These are phyloP conservation scores for Lasioglossum albipes DNA, from an alignment of 1,140 invertebrate species.

Conservation along the genomic window DNA sequence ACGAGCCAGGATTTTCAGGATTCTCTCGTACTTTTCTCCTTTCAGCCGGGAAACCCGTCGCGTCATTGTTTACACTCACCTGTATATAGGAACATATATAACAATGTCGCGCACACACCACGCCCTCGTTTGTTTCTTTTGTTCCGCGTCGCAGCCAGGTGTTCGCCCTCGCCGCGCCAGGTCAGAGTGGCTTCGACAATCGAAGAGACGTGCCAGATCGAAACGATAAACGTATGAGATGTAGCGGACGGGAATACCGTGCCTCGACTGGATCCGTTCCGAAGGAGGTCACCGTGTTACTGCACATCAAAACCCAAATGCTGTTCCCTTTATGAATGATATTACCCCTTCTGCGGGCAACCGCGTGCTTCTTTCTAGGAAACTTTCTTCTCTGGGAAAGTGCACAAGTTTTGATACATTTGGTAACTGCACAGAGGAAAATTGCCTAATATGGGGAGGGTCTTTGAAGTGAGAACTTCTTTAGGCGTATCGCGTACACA, in stretches of 20 bases:
- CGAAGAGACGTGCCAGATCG: conserved; percentile 50
- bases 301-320: background rate
- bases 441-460: too few species aligned
- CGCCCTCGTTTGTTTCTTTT: conserved; percentile 79
- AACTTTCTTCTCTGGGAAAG: too few species aligned
- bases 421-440: too few species aligned
- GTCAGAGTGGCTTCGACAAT: conserved; percentile 31
- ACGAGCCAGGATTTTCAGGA: conserved; percentile 52
- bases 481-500: too few species aligned
- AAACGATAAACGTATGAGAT: conserved; percentile 46
- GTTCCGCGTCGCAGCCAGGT: conserved; percentile 75
- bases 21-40: conserved; percentile 23
- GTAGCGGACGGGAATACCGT: background rate
- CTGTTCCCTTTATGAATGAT: too few species aligned
- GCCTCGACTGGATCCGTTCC: background rate
- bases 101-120: conserved; percentile 77
- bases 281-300: conserved; percentile 24
- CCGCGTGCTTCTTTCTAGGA: too few species aligned
- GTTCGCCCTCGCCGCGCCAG: conserved; percentile 33
- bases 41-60: conserved; percentile 20
- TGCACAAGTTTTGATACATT: too few species aligned
- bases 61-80: conserved; percentile 59
- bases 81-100: conserved; percentile 74
- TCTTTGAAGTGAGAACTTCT: too few species aligned
- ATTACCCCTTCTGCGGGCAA: too few species aligned